Conservation (phyloP, 1,140 invertebrate species). For the Lysiphlebus fabarum region DNA sequence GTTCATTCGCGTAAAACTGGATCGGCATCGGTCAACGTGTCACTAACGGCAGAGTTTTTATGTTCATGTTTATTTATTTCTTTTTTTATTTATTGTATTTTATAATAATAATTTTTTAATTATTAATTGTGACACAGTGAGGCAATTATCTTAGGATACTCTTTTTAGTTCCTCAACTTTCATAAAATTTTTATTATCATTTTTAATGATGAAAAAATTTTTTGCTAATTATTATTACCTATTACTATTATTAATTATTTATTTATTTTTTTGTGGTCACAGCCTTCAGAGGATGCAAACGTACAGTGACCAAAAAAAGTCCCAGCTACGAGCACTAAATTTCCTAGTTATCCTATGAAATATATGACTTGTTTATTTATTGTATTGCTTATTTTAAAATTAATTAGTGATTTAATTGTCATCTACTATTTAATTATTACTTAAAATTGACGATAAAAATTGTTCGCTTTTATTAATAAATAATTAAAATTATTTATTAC, state of each 20-base stretch:
- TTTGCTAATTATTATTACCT: slow-evolving; percentile 9
- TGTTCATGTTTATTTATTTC: slow-evolving; percentile 17
- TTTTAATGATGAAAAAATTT: slow-evolving; percentile 9
- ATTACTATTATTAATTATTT: slow-evolving; percentile 16
- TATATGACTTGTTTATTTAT: neutral
- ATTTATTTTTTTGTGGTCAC: slow-evolving; percentile 32
- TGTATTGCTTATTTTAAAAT: too few relatives aligned
- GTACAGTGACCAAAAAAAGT: slow-evolving; percentile 28
- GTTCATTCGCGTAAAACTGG: slow-evolving; percentile 43
- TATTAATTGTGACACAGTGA: slow-evolving; percentile 45
- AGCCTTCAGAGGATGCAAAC: slow-evolving; percentile 40
- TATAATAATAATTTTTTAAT: slow-evolving; percentile 11
- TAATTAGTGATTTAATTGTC: too few relatives aligned
- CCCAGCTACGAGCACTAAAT: slow-evolving; percentile 26
- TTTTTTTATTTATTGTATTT: too few relatives aligned
- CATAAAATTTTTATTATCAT: slow-evolving; percentile 5
- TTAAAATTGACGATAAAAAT: neutral
- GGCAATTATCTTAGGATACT: slow-evolving; percentile 47
- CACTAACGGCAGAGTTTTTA: slow-evolving; percentile 47
- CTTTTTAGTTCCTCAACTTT: neutral
- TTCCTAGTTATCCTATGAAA: slow-evolving; percentile 1
- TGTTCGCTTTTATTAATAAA: too few relatives aligned
- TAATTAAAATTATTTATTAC: too few relatives aligned
- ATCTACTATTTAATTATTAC: too few relatives aligned
- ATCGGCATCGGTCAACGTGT: slow-evolving; percentile 46